Conservation (phyloP, 2,888 invertebrate species). For the Lepidonotus clava region DNA sequence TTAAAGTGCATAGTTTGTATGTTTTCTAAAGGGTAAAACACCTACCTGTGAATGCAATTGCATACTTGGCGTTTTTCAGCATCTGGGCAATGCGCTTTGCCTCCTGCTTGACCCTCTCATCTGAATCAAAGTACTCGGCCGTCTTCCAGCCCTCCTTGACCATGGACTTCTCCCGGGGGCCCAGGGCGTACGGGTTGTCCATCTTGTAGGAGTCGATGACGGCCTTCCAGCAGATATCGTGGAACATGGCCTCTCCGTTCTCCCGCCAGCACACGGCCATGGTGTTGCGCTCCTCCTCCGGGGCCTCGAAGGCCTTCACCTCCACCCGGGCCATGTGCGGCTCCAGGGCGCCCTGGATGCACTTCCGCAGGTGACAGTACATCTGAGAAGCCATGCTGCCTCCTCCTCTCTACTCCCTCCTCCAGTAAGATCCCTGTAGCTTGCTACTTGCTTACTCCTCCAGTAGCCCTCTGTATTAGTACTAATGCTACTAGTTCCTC, state of each 20-base stretch:
- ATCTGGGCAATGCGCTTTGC: slow-evolving; percentile 68
- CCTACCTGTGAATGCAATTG: slow-evolving; percentile 76
- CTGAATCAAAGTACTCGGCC: slow-evolving; percentile 72
- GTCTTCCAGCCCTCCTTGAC: slow-evolving; percentile 72
- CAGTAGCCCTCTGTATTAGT: too few relatives aligned
- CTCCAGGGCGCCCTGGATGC: slow-evolving; percentile 61
- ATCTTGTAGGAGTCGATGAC: slow-evolving; percentile 61
- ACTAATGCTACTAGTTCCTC: too few relatives aligned
- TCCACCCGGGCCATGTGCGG: slow-evolving; percentile 61
- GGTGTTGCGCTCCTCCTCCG: slow-evolving; percentile 52
- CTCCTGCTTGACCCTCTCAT: slow-evolving; percentile 65
- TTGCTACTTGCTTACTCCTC: background rate
- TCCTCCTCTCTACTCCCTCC: background rate
- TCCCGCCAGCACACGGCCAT: slow-evolving; percentile 65
- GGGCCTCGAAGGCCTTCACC: slow-evolving; percentile 60
- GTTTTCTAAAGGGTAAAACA: too few relatives aligned
- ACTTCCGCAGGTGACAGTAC: slow-evolving; percentile 61
- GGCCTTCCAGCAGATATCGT: slow-evolving; percentile 68
- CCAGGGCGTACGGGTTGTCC: slow-evolving; percentile 63
- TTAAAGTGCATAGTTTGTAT: too few relatives aligned
- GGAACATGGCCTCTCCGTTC: slow-evolving; percentile 67
- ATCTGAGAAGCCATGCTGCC: slow-evolving; percentile 47
- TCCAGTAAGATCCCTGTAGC: background rate
- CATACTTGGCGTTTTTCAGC: slow-evolving; percentile 70
- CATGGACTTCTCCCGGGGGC: slow-evolving; percentile 67